Evolutionary conservation across 2,113 vertebrate genomes (phyloP), one percentile per base, ranked within the genome.

Genomic region (Corythaeola cristata): DNA sequence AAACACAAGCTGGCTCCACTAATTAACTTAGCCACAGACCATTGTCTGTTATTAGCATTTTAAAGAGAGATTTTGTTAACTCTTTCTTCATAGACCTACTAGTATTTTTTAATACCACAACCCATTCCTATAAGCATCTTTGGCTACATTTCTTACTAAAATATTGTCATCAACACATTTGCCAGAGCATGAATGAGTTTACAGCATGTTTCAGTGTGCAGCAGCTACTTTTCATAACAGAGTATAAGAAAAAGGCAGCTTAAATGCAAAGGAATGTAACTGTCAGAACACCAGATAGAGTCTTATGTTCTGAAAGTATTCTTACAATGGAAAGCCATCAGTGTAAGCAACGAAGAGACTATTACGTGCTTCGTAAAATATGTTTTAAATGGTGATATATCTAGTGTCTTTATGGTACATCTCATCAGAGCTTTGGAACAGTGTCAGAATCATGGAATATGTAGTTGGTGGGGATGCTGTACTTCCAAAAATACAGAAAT

Each of bases 11-110:
- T 97, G 93, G 68, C 73, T 96, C 96, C 69, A 32, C 95, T 98
- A 97, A 98, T 98, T 97, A 97, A 98, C 96, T 98, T 98, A 97
- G 96, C 90, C 96, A 96, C 86, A 97, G 91, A 96, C 97, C 97
- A 96, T 97, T 95, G 94, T 98, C 94, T 91, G 66, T 93, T 95
- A 94, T 93, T 97, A 97, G 95, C 94, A 90, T 97, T 96, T 96
- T 96, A 91, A 96, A 93, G 88, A 85, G 87, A 73, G 74, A 2
- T 62, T 96, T 96, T 74, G 75, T 97, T 97, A 97, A 97, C 94
- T 90, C 94, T 74, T 92, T 88, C 71, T 83, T 90, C 71, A 56
- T 86, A 76, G 68, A 52, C 28, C 17, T 55, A 18, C 24, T 23
- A 35, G 24, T n/a, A 5, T 75, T 45, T 93, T 88, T 77, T 37